phyloP scores from a whole-genome alignment of 2,113 vertebrate genomes.

The Odocoileus hemionus region DNA sequence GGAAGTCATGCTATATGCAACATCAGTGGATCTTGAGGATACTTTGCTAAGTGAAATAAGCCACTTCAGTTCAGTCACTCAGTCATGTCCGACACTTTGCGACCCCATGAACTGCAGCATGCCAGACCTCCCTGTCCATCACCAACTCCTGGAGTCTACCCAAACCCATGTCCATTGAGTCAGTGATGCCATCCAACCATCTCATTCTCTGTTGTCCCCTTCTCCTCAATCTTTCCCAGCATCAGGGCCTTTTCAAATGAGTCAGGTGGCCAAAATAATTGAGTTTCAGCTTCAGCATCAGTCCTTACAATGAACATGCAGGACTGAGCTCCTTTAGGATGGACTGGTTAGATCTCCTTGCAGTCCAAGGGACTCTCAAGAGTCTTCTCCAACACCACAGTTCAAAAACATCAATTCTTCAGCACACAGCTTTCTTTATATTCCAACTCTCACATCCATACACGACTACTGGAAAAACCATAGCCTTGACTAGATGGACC shows the following conservation, averaged over 20 bases:
- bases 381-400: too few species aligned
- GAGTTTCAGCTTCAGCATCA: too few species aligned
- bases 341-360: too few species aligned
- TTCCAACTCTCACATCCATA: too few species aligned
- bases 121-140: background rate
- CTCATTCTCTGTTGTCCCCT: background rate
- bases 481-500: background rate
- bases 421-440: too few species aligned
- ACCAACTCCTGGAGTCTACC: background rate
- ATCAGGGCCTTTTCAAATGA: background rate
- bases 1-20: background rate
- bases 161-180: background rate
- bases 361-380: too few species aligned
- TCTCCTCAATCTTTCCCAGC: background rate
- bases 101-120: background rate
- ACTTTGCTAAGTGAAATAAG: background rate
- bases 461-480: background rate
- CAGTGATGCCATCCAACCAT: background rate
- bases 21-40: background rate
- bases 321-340: too few species aligned
- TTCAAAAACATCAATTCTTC: too few species aligned
- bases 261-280: background rate
- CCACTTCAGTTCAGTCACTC: background rate
- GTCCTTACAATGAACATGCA: too few species aligned
- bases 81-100: accelerated